Evolutionary conservation across 2,113 vertebrate genomes (phyloP).

Genomic region (Protobothrops mucrosquamatus): DNA sequence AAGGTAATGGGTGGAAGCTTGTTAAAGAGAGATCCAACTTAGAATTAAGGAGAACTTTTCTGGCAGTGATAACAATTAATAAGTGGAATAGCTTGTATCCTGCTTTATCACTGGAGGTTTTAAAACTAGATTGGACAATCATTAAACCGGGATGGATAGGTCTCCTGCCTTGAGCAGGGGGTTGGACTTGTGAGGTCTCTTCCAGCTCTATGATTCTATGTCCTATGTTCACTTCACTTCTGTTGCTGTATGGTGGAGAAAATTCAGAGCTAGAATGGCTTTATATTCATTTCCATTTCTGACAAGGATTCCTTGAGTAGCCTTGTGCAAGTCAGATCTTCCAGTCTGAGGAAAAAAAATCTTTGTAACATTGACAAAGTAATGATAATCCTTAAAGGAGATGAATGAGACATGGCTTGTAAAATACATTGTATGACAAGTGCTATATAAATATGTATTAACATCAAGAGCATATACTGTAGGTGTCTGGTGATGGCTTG

Average conservation of each 20-base stretch:
- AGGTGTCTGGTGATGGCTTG: background rate
- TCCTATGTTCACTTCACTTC: background rate
- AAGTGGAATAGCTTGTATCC: background rate
- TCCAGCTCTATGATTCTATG: background rate
- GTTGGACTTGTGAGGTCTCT: background rate
- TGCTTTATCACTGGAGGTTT: background rate
- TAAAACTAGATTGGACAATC: background rate
- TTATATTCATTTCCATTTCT: background rate
- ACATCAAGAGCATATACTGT: background rate
- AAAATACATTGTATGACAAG: background rate
- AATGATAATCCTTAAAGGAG: background rate
- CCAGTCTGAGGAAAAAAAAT: background rate
- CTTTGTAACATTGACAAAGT: background rate
- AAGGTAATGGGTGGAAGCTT: background rate
- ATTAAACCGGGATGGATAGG: background rate
- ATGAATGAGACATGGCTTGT: background rate
- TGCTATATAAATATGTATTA: background rate
- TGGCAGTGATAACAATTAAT: background rate
- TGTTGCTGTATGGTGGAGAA: background rate
- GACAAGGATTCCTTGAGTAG: background rate
- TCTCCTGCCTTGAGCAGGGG: background rate
- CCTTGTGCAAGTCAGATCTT: conserved; percentile 11
- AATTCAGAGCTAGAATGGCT: background rate
- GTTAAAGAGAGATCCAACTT: background rate
- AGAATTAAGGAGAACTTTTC: background rate